phyloP scores from a whole-genome alignment of 2,797 vertebrate genomes.

The Rhyacichthys aspro region DNA sequence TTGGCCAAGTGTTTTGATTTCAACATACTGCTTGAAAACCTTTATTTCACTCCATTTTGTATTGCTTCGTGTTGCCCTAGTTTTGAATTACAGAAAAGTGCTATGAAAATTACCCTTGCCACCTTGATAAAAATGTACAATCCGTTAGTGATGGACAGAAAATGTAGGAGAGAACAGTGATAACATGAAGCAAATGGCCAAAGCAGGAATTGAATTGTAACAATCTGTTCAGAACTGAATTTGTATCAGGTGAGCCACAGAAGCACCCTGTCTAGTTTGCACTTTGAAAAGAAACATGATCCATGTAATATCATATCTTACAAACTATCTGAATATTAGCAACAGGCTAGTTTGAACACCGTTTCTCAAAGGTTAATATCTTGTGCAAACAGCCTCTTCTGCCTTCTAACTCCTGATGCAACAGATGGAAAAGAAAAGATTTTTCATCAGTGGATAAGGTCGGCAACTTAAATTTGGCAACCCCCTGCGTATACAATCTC shows the following conservation, averaged over 20 bases:
- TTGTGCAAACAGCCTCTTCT: neutral
- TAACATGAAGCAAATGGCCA: too few species aligned
- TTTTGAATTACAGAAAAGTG: too few species aligned
- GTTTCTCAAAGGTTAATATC: constrained; percentile 1
- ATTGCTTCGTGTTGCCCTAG: too few species aligned
- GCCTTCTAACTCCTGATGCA: neutral
- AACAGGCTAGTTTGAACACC: neutral
- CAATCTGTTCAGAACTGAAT: neutral
- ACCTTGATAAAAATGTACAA: too few species aligned
- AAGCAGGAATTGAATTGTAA: neutral
- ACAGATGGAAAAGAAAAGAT: constrained; percentile 5
- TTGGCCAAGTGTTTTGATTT: too few species aligned
- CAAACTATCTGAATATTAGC: neutral
- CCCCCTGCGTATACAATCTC: constrained; percentile 10
- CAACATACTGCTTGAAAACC: too few species aligned
- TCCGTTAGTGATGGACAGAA: neutral
- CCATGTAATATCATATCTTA: neutral
- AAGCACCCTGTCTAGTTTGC: neutral
- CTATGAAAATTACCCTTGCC: too few species aligned
- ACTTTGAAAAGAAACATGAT: neutral
- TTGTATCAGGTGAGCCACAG: neutral
- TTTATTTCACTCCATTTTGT: too few species aligned
- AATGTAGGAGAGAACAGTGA: neutral
- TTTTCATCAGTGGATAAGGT: constrained; percentile 14
- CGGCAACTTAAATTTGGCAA: constrained; percentile 19